Evolutionary conservation across 2,888 invertebrate species (phyloP).

Genomic region (Cecidostiba fungosa): DNA sequence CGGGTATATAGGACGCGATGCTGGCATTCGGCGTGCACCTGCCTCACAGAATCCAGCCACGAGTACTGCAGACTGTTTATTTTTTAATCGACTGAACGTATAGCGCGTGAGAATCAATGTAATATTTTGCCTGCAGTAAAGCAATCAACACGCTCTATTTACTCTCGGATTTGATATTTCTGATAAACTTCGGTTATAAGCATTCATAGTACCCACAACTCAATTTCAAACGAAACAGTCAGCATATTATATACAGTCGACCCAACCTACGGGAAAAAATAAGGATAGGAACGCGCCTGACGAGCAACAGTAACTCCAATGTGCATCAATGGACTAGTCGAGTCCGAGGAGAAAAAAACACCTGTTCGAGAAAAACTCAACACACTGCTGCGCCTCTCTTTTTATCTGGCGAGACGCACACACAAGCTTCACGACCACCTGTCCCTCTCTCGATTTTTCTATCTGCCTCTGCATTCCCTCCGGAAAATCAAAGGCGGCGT

Average conservation of each 20-base stretch:
- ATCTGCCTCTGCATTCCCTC: background rate
- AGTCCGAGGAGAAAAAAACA: background rate
- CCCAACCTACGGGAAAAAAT: background rate
- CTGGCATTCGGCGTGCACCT: no score
- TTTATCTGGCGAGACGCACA: background rate
- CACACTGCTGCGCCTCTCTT: background rate
- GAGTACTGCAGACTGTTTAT: no score
- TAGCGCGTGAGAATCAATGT: no score
- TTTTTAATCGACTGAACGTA: no score
- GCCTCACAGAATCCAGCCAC: no score
- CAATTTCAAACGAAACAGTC: background rate
- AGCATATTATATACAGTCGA: background rate
- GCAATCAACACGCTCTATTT: no score
- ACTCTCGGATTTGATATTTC: no score
- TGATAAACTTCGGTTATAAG: no score
- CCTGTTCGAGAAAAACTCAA: background rate
- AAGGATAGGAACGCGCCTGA: background rate
- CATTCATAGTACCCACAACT: no score
- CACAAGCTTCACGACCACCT: background rate
- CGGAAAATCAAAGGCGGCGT: constrained; percentile 3
- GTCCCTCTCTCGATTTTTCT: background rate
- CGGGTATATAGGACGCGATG: no score
- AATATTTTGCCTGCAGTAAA: no score
- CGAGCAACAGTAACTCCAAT: no score
- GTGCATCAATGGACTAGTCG: background rate